These are phyloP conservation scores for Eurystomus glaucurus DNA, from an alignment of 2,797 vertebrate genomes.

Conservation along the genomic window DNA sequence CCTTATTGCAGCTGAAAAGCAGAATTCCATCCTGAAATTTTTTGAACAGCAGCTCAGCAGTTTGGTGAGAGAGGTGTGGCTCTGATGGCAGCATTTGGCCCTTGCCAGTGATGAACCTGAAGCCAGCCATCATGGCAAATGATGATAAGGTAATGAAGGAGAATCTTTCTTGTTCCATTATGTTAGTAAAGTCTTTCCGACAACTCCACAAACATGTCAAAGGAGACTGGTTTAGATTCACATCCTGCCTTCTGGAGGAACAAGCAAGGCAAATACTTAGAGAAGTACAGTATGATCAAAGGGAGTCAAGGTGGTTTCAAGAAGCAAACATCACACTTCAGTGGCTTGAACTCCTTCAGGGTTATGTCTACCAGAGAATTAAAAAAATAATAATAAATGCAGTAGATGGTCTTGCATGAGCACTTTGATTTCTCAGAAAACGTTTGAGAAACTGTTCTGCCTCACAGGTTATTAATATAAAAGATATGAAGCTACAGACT, in stretches of 20 bases:
- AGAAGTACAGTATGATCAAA: neutral
- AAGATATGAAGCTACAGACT: conserved; percentile 59
- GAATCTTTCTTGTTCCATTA: neutral
- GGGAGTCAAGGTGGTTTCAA: conserved; percentile 1
- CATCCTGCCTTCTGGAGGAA: conserved; percentile 21
- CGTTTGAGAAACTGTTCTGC: conserved; percentile 56
- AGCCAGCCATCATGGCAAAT: neutral
- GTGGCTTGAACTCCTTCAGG: conserved; percentile 17
- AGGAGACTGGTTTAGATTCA: neutral
- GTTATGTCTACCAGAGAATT: conserved; percentile 4
- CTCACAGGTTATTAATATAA: conserved; percentile 73
- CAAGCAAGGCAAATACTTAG: neutral
- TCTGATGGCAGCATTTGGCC: neutral
- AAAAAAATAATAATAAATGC: neutral
- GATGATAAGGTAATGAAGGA: neutral
- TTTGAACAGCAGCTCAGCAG: neutral
- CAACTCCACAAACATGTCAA: neutral
- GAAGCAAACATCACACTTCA: neutral
- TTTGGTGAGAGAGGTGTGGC: neutral
- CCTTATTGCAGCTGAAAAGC: conserved; percentile 29
- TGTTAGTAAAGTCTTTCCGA: neutral
- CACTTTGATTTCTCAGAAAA: conserved; percentile 67
- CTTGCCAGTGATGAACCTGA: neutral
- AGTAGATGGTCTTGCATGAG: neutral
- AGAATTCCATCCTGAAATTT: neutral